Conservation (phyloP, 2,797 vertebrate species). For the Eptatretus atami region DNA sequence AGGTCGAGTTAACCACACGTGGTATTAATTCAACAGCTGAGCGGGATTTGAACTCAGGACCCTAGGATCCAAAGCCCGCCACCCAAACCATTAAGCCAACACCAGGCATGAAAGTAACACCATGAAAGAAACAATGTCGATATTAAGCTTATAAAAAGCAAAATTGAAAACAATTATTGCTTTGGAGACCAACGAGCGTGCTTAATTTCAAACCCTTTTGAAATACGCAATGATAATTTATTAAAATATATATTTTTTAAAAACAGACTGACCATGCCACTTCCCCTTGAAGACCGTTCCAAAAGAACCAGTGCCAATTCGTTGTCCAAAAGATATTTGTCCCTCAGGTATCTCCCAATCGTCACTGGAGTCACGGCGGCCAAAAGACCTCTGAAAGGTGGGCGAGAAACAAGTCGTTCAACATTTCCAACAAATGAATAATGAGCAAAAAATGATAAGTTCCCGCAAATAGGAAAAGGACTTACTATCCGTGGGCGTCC, state of each 20-base stretch:
- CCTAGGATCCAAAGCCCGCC: too few relatives aligned
- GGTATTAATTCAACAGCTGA: too few relatives aligned
- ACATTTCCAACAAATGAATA: background rate
- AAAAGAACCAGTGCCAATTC: conserved; percentile 92
- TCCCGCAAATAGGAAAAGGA: conserved; percentile 3
- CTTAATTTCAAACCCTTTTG: background rate
- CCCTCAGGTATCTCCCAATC: conserved; percentile 97
- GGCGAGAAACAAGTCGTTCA: background rate
- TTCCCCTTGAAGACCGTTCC: conserved; percentile 96
- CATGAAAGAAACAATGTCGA: too few relatives aligned
- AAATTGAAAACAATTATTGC: background rate
- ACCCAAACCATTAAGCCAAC: too few relatives aligned
- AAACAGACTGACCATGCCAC: conserved; percentile 52
- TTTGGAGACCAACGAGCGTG: background rate
- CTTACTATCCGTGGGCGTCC: background rate
- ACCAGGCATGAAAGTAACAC: too few relatives aligned
- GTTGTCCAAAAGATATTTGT: conserved; percentile 82
- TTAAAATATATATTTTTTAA: too few relatives aligned
- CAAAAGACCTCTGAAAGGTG: conserved; percentile 53
- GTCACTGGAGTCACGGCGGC: conserved; percentile 81
- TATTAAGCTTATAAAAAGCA: too few relatives aligned
- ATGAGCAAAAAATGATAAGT: background rate
- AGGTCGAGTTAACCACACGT: too few relatives aligned
- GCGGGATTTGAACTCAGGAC: too few relatives aligned
- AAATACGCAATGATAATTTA: background rate